phyloP scores from a whole-genome alignment of 1,140 invertebrate species.

The Drosophila erecta region DNA sequence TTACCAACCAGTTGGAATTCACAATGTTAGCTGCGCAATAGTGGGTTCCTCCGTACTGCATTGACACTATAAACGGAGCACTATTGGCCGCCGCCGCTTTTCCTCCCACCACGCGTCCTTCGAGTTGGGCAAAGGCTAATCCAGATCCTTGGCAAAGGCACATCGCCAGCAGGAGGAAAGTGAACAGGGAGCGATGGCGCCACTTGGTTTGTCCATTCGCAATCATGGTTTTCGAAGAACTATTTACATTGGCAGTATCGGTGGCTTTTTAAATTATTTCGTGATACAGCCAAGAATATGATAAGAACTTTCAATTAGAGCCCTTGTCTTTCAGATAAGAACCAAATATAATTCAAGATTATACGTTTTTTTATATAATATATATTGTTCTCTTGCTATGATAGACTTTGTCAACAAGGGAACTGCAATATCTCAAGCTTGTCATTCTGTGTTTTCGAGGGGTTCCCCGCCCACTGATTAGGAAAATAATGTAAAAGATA shows the following conservation, averaged over 20 bases:
- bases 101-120: conserved; percentile 80
- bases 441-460: not conserved
- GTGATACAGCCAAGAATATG: conserved; percentile 21
- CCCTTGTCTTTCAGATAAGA: conserved; percentile 51
- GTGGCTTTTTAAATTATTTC: conserved; percentile 66
- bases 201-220: conserved; percentile 37
- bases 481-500: no score
- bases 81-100: conserved; percentile 54
- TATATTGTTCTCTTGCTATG: not conserved
- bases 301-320: conserved; percentile 63
- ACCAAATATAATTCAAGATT: conserved; percentile 50
- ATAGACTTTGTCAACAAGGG: conserved; percentile 6
- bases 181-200: not conserved
- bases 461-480: not conserved
- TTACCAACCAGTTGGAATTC: conserved; percentile 85
- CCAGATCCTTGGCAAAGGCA: conserved; percentile 28
- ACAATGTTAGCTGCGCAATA: conserved; percentile 87
- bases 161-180: conserved; percentile 13
- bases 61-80: conserved; percentile 83
- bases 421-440: not conserved
- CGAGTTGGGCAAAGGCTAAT: conserved; percentile 8
- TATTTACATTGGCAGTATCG: conserved; percentile 58
- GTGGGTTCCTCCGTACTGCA: conserved; percentile 80
- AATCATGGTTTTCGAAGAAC: conserved; percentile 53
- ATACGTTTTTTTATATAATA: conserved; percentile 5